phyloP scores from a whole-genome alignment of 2,113 vertebrate species.

The Balaenoptera acutorostrata region DNA sequence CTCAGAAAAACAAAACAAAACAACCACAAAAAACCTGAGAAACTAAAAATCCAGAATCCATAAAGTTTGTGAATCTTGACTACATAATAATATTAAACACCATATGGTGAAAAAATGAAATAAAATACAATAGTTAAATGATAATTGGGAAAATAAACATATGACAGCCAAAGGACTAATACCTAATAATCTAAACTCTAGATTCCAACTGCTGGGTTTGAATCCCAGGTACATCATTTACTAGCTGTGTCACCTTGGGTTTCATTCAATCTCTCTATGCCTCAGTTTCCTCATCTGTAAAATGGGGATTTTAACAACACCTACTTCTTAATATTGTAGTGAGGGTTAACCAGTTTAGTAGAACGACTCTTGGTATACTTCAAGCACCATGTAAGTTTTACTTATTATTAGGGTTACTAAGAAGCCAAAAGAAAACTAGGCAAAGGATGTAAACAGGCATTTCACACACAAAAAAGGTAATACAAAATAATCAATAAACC shows the following conservation, averaged over 20 bases:
- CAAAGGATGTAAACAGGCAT: conserved; percentile 12
- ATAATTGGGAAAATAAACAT: background rate
- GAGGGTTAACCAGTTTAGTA: conserved; percentile 2
- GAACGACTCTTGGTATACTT: background rate
- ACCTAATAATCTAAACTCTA: background rate
- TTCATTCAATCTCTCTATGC: background rate
- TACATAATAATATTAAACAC: conserved; percentile 27
- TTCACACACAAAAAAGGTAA: background rate
- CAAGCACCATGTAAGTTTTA: background rate
- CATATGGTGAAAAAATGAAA: background rate
- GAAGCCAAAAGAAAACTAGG: conserved; percentile 29
- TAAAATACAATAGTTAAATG: background rate
- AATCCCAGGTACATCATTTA: background rate
- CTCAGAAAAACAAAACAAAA: background rate
- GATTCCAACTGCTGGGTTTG: background rate
- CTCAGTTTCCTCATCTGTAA: conserved; percentile 27
- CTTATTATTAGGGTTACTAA: conserved; percentile 12
- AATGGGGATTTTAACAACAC: background rate
- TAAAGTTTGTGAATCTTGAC: conserved; percentile 17
- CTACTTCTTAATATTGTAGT: conserved; percentile 10
- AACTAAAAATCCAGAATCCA: background rate
- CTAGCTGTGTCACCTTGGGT: background rate
- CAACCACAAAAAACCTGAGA: background rate
- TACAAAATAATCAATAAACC: background rate
- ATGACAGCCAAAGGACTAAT: background rate